These are phyloP conservation scores for Pelagia noctiluca DNA, from an alignment of 30 jellyfish, hydroid and myxozoan species.

Conservation along the genomic window DNA sequence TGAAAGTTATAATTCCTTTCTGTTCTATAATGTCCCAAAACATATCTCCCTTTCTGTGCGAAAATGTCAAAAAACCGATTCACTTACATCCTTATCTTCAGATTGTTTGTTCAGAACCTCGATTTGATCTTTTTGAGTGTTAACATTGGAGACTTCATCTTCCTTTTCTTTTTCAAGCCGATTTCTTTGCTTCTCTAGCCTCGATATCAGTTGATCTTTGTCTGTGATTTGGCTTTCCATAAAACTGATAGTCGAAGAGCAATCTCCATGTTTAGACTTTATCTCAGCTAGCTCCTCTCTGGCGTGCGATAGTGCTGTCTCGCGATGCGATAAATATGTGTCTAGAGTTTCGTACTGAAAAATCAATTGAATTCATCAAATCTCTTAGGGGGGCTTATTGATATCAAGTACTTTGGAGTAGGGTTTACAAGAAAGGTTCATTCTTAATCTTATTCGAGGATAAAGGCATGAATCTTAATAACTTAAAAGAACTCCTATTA, in stretches of 20 bases:
- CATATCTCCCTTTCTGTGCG: too few species aligned
- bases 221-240: slow-evolving; percentile 79
- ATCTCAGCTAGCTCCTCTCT: slow-evolving; percentile 79
- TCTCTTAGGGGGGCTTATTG: too few species aligned
- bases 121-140: slow-evolving; percentile 17
- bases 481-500: too few species aligned
- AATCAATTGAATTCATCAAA: too few species aligned
- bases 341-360: slow-evolving; percentile 82
- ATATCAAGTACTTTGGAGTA: too few species aligned
- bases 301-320: slow-evolving; percentile 72
- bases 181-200: slow-evolving; percentile 81
- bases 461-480: too few species aligned
- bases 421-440: too few species aligned
- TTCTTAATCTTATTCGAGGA: too few species aligned
- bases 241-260: slow-evolving; percentile 53
- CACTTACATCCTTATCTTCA: slow-evolving; percentile 57
- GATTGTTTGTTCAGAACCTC: slow-evolving; percentile 28
- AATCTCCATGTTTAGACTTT: slow-evolving; percentile 50
- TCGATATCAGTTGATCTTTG: slow-evolving; percentile 75
- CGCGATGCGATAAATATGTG: slow-evolving; percentile 74
- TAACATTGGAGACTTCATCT: slow-evolving; percentile 40
- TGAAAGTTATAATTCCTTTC: too few species aligned
- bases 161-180: slow-evolving; percentile 73
- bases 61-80: too few species aligned
- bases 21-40: too few species aligned